Evolutionary conservation across 2,113 vertebrate species (phyloP), one percentile per base, ranked within the genome.

Genomic region (Hystrix brachyura): DNA sequence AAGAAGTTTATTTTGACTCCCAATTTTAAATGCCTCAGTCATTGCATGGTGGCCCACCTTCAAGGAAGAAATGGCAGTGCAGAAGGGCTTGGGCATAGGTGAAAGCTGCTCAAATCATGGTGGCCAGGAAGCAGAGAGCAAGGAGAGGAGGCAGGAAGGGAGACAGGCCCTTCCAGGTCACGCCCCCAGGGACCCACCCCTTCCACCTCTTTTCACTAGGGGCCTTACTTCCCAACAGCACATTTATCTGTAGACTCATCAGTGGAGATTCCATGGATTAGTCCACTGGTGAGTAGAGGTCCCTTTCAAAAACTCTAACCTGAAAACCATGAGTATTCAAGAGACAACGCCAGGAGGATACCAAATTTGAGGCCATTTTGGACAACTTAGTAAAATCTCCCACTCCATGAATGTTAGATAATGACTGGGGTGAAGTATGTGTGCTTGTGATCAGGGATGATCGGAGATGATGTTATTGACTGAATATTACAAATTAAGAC

Each of bases 361-460:
- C 21, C 43, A 25, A 74, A 27, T 74, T 46, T 48, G 43, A 76
- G 72, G 23, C 23, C 38, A 48, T 25, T 0, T 23, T 46, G 43
- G 19, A 23, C 72, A 48, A 46, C 43, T 48, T 48, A 48, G 43
- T 69, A 55, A 4, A 69, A 2, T 7, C 2, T 0, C 10, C 62
- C 17, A 43, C 46, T 85, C 27, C 55, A 9, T 1, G 23, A 32
- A 38, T 71, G 27, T 59, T 53, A 17, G 12, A 48, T 55, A 64
- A 74, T 43, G 18, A 53, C 27, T 79, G 34, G 13, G 3, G 53
- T n/a, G 10, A 13, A 18, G 5, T 55, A 19, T 72, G 3, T 60
- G 5, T 23, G 13, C 29, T 69, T 72, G 1, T 38, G 38, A n/a
- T 23, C 43, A 25, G 0, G 0, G 10, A n/a, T 53, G 38, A n/a